Base-by-base conservation (phyloP, 2,888 invertebrate genomes). In the Lypha dubia region DNA sequence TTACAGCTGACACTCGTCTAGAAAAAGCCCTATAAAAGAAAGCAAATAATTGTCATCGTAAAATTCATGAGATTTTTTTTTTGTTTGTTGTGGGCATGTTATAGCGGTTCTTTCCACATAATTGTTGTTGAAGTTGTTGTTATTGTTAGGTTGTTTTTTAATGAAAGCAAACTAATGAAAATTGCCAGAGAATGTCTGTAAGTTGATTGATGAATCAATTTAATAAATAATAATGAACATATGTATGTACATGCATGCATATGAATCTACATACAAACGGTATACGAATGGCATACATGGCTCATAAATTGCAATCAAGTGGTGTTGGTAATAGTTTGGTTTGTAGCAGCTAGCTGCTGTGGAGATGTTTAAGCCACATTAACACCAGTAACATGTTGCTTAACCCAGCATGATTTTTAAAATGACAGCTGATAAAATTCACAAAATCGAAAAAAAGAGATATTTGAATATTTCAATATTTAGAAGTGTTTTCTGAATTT, bases 1-100 rank as follows among this genome's bases (percentile, higher is more conserved):
- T 65, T 51, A 70, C 60, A 71, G 51, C 65, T 65, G 58, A 62
- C 56, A 63, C 0, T 32, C 28, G 28, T 17, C n/a, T 28, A n/a
- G 11, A 51, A 46, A 41, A 46, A 41, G 38, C 46, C 24, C 17
- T 20, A 32, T 60, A 53, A 71, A 51, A 24, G 58, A 22, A 44
- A 63, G 24, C 28, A 58, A 58, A 83, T 83, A 79, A 65, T 79
- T 83, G 58, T 83, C 79, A 70, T 71, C 63, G 79, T 75, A 65
- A 71, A 74, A 75, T 51, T 68, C 35, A 46, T 62, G 17, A 56
- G 22, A 38, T 67, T 28, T 35, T 22, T 49, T 51, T 28, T 11
- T 28, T 51, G 68, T 68, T n/a, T n/a, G n/a, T n/a, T n/a, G n/a
- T n/a, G n/a, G 49, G 28, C 60, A 67, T 68, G 17, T 60, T 28